Evolutionary conservation across 53 echinoderm and acorn worm species (phyloP), one percentile per base, ranked within the genome.

Genomic region (Holothuria scabra): DNA sequence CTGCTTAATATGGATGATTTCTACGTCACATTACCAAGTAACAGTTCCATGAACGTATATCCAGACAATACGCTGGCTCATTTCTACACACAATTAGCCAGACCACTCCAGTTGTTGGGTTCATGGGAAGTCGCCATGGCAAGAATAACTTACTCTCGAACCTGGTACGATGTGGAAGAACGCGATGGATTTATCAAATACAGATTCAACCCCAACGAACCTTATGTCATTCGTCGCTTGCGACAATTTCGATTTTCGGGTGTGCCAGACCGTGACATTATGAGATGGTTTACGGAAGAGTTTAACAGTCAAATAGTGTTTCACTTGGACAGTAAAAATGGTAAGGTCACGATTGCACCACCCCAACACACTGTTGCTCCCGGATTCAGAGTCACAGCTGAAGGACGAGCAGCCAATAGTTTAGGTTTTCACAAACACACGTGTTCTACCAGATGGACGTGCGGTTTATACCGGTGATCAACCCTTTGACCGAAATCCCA

Each of bases 51-150:
- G 56, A 28, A 76, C 11, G 6, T 76, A 5, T 76, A 26, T 29
- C 76, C 76, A 18, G 57, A 76, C 30, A 76, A 76, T 20, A 26
- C 76, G 8, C n/a, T 76, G 57, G 20, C 76, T 76, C 57, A 56
- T 49, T 76, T 46, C 28, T 56, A 19, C 56, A 76, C 76, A 12
- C 31, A 56, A 56, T 29, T 76, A 28, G 28, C 24, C 20, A 55
- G 49, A 29, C 58, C 76, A 2, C 56, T 56, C 26, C 19, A 23
- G 14, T 30, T 76, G 18, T 26, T 13, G 7, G 76, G 76, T 4
- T 18, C 26, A 6, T 76, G 76, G 76, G 76, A 76, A 76, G 76
- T 76, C 1, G 76, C 76, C 24, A n/a, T 76, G 56, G 6, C 76
- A 1, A 18, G 56, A 55, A 76, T 76, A 8, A 24, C 56, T 0